Percentiles rank a stretch among this genome's conserved stretches.
phyloP scores from a whole-genome alignment of 1,140 invertebrate genomes.

The Zaprionus taronus region DNA sequence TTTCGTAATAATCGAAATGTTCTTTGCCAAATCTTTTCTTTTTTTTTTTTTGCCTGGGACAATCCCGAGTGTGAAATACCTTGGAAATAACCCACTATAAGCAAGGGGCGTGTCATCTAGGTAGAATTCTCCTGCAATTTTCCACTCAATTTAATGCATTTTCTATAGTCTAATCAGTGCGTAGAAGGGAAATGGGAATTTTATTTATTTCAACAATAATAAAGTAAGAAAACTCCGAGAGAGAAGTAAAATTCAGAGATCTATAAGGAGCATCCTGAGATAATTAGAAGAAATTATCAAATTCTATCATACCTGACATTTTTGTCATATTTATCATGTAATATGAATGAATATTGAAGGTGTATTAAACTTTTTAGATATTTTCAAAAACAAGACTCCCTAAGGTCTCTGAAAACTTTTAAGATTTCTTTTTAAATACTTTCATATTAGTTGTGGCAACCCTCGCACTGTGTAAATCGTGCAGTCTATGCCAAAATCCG shows the following conservation, averaged over 20 bases:
- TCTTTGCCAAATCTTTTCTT: constrained; percentile 1
- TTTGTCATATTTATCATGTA: no score
- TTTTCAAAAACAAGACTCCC: no score
- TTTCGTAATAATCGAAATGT: constrained; percentile 3
- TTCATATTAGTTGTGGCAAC: not conserved
- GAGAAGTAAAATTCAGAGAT: not conserved
- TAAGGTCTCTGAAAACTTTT: no score
- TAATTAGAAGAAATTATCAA: no score
- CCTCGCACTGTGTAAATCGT: not conserved
- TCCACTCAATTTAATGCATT: not conserved
- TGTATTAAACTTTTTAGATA: no score
- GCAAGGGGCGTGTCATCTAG: not conserved
- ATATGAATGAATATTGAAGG: no score
- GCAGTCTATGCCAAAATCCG: not conserved
- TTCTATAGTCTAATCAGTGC: not conserved
- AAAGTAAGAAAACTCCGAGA: no score
- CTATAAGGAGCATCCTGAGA: not conserved
- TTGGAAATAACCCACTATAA: not conserved
- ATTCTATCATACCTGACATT: no score
- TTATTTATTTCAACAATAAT: not conserved
- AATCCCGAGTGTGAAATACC: not conserved
- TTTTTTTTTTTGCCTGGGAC: not conserved
- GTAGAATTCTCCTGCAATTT: not conserved
- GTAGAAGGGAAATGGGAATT: not conserved
- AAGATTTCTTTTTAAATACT: no score